Evolutionary conservation across 2,113 vertebrate species (phyloP).

Genomic region (Vulpes vulpes): DNA sequence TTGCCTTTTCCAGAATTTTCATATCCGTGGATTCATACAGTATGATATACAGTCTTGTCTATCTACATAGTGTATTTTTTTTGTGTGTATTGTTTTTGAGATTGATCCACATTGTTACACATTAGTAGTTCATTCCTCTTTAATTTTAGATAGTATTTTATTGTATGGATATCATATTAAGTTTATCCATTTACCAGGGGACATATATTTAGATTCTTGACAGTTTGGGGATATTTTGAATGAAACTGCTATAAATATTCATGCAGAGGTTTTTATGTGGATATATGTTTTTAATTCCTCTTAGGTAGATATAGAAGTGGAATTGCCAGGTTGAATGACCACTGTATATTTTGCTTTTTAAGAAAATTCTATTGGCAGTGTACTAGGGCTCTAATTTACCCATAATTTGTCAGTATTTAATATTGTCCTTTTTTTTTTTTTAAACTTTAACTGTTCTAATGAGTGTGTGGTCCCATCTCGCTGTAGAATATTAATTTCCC

Average conservation of each 20-base stretch:
- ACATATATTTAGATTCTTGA: background rate
- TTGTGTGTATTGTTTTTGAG: background rate
- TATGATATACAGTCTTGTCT: background rate
- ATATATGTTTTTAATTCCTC: background rate
- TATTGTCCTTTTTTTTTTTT: background rate
- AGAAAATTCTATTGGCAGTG: background rate
- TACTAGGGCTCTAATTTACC: background rate
- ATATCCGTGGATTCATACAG: background rate
- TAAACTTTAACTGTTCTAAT: background rate
- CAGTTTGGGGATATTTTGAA: constrained; percentile 3
- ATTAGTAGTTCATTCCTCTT: background rate
- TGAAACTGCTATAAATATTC: background rate
- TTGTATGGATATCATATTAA: background rate
- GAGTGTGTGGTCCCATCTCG: background rate
- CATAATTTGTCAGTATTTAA: background rate
- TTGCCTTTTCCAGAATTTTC: constrained; percentile 24
- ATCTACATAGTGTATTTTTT: background rate
- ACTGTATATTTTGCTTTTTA: background rate
- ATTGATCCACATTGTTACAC: background rate
- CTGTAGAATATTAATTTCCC: background rate
- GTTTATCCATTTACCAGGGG: background rate
- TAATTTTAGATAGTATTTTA: background rate
- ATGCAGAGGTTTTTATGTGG: background rate
- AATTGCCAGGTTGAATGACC: background rate
- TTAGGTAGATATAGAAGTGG: background rate